Conservation (phyloP, 2,113 vertebrate species). For the Sapayoa aenigma region DNA sequence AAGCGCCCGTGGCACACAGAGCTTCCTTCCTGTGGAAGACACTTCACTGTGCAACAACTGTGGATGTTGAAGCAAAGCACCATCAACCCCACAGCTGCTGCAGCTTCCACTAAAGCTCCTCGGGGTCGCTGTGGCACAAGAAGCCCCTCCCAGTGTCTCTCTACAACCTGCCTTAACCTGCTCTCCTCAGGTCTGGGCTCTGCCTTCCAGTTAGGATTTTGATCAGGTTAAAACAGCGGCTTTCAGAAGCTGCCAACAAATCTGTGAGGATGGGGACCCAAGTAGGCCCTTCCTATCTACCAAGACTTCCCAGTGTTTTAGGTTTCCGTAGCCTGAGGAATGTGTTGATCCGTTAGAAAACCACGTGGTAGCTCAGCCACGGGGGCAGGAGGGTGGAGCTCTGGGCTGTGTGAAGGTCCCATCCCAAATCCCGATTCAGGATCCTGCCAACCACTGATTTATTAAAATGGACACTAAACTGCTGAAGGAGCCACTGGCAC, state of each 20-base stretch:
- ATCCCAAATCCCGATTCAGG: neutral
- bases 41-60: neutral
- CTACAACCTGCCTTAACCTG: neutral
- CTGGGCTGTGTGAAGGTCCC: neutral
- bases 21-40: neutral
- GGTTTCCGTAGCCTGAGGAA: neutral
- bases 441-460: neutral
- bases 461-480: neutral
- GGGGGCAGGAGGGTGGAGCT: neutral
- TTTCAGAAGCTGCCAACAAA: neutral
- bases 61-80: neutral
- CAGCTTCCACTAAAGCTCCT: neutral
- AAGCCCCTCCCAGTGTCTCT: neutral
- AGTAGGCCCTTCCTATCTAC: neutral
- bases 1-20: neutral
- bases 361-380: accelerated
- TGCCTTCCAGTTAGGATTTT: neutral
- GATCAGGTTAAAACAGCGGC: neutral
- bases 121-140: neutral
- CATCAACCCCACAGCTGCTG: neutral
- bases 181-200: neutral
- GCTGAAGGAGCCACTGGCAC: neutral
- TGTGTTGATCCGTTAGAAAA: neutral
- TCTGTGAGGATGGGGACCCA: neutral
- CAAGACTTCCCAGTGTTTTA: neutral